Conservation (phyloP, 2,888 invertebrate genomes). For the Dicyrtomina minuta region DNA sequence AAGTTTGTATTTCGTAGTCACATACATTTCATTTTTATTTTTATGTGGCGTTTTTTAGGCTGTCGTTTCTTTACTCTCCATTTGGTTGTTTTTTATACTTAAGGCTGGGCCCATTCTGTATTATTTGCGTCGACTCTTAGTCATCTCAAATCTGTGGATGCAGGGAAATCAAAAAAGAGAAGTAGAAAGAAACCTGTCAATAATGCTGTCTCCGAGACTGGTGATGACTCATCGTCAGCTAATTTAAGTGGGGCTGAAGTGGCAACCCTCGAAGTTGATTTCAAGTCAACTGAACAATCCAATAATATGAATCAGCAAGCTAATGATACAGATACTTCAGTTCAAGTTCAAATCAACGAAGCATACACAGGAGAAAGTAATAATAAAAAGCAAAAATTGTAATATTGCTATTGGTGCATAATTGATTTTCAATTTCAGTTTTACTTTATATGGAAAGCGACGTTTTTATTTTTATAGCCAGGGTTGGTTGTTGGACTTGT, state of each 20-base stretch:
- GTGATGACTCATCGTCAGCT: conserved; percentile 22
- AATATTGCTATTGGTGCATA: conserved; percentile 2
- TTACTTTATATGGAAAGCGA: too few species aligned
- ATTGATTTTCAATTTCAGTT: not conserved
- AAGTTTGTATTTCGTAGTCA: not conserved
- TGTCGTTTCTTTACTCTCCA: too few species aligned
- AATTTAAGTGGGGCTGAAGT: conserved; percentile 2
- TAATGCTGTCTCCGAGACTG: conserved; percentile 8
- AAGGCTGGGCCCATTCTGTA: conserved; percentile 89
- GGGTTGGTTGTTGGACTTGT: too few species aligned
- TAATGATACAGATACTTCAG: not conserved
- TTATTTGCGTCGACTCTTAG: conserved; percentile 46
- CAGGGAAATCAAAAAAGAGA: not conserved
- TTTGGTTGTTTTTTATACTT: not conserved
- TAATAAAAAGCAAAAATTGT: conserved; percentile 13
- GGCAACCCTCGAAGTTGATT: not conserved
- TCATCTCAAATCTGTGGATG: conserved; percentile 36
- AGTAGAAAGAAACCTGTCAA: not conserved
- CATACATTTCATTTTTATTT: too few species aligned
- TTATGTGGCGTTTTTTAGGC: too few species aligned
- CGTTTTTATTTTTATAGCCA: too few species aligned
- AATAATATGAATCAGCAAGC: not conserved
- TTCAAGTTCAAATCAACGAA: not conserved
- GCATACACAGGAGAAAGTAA: not conserved
- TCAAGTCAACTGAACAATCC: conserved; percentile 10